Conservation (phyloP, 2,797 vertebrate genomes). For the Sebastes iracundus region DNA sequence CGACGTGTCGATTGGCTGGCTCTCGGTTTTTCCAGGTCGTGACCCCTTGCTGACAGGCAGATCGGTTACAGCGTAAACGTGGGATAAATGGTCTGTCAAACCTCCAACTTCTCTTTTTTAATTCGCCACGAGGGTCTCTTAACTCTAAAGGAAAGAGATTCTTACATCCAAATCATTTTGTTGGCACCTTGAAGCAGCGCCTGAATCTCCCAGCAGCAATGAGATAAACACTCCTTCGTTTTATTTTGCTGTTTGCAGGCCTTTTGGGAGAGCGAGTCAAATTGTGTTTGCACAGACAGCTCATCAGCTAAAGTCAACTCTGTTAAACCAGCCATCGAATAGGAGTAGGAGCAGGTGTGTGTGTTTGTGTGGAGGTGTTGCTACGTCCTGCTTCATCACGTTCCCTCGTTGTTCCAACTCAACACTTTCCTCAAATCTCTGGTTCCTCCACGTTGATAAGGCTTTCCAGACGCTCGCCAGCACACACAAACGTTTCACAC, state of each 20-base stretch:
- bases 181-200: neutral
- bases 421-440: constrained; percentile 52
- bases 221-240: constrained; percentile 5
- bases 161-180: neutral
- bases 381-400: constrained; percentile 34
- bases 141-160: constrained; percentile 9
- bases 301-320: constrained; percentile 70
- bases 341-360: neutral
- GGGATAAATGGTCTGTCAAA: constrained; percentile 38
- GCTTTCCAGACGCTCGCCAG: neutral
- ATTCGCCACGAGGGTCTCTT: constrained; percentile 25
- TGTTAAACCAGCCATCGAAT: constrained; percentile 69
- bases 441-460: constrained; percentile 27
- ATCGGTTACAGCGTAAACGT: constrained; percentile 64
- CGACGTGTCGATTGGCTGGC: constrained; percentile 55
- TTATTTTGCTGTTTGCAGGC: constrained; percentile 43
- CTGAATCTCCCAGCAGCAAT: neutral
- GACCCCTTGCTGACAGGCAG: constrained; percentile 68
- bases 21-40: constrained; percentile 62
- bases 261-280: constrained; percentile 32
- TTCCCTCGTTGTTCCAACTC: constrained; percentile 35
- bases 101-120: constrained; percentile 39
- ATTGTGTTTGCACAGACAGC: constrained; percentile 67
- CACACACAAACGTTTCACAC: neutral
- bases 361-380: constrained; percentile 16